Percentiles rank a stretch among this genome's conserved stretches.
phyloP scores from a whole-genome alignment of 2,113 vertebrate genomes.

The Pheucticus melanocephalus region DNA sequence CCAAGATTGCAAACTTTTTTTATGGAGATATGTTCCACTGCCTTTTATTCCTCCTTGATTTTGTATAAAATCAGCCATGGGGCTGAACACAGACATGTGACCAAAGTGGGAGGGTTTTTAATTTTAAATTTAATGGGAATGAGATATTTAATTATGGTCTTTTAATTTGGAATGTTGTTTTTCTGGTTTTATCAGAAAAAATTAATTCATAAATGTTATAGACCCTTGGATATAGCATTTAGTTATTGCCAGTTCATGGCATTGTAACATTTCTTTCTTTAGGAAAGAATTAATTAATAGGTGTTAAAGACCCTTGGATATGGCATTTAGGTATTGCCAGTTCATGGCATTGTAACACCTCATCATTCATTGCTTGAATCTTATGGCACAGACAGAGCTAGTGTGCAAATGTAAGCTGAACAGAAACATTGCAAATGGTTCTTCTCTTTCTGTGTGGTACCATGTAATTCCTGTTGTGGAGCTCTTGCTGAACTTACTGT shows the following conservation, averaged over 20 bases:
- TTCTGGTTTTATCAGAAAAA: neutral
- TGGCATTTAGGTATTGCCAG: neutral
- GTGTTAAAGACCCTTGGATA: neutral
- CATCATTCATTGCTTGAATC: neutral
- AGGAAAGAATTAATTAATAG: neutral
- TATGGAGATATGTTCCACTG: neutral
- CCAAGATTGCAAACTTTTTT: neutral
- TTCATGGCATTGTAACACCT: neutral
- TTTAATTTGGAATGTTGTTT: neutral
- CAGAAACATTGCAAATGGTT: neutral
- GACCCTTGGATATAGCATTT: neutral
- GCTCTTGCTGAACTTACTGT: neutral
- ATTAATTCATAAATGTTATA: neutral
- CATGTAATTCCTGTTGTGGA: neutral
- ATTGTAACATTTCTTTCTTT: neutral
- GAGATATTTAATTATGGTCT: neutral
- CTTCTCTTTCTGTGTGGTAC: neutral
- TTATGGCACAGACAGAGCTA: neutral
- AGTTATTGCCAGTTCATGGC: neutral
- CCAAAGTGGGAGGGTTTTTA: neutral
- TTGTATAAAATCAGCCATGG: neutral
- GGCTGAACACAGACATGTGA: neutral
- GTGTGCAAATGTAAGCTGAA: neutral
- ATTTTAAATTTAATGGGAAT: neutral
- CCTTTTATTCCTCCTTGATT: neutral